These are phyloP conservation scores for Norana najaformis DNA, from an alignment of 2,888 invertebrate species.

Conservation along the genomic window DNA sequence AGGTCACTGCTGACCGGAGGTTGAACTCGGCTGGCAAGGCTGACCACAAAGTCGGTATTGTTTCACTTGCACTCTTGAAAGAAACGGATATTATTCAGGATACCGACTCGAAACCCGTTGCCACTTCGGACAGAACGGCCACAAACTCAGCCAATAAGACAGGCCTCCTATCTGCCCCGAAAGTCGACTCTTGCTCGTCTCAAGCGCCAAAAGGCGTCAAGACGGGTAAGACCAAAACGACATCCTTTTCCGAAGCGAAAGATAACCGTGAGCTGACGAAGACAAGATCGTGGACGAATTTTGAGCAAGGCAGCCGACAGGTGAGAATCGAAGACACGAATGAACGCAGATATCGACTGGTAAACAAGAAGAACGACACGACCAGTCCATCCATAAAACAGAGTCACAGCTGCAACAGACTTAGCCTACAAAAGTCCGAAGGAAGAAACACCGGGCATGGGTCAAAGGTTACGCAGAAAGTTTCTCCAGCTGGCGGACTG, in stretches of 20 bases:
- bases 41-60: not conserved
- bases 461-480: not conserved
- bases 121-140: not conserved
- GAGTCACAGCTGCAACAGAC: not conserved
- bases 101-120: not conserved
- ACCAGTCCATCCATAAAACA: not conserved
- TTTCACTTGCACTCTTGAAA: not conserved
- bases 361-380: not conserved
- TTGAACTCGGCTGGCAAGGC: not conserved
- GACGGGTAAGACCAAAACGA: not conserved
- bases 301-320: not conserved
- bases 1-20: not conserved
- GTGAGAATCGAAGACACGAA: not conserved
- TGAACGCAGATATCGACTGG: not conserved
- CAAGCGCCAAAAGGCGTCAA: not conserved
- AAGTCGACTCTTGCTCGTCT: not conserved
- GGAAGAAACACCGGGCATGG: not conserved
- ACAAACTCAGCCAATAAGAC: not conserved
- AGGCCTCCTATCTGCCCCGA: not conserved
- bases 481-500: not conserved
- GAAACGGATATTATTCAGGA: constrained; percentile 19
- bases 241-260: not conserved
- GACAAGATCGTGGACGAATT: not conserved
- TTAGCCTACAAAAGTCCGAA: not conserved
- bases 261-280: constrained; percentile 3